Evolutionary conservation across 2,113 vertebrate genomes (phyloP), one percentile per base, ranked within the genome.

Genomic region (Heterotis niloticus): DNA sequence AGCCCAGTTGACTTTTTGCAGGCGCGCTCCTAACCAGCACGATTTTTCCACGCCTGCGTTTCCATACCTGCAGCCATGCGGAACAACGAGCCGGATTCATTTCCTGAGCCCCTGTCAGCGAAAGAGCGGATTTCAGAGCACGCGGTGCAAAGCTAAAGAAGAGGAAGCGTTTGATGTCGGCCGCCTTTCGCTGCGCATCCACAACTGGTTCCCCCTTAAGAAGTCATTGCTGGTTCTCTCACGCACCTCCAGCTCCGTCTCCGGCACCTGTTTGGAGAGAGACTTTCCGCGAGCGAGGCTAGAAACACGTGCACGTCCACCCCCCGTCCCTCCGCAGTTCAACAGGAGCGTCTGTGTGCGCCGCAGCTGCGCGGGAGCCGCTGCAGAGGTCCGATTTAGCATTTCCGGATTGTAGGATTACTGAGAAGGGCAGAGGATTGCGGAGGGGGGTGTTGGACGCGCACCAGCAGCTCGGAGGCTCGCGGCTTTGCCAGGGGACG

Each of bases 331-430:
- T 23, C 7, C 64, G 18, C 64, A 5, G 54, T 56, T 24, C 70
- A 72, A 72, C 44, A 56, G 20, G 20, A 72, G 24, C 64, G 24
- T 1, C 23, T 54, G 64, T 57, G 23, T 52, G 24, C 52, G 0
- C 17, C 17, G 23, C 24, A 7, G 65, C 65, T 34, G 26, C 28
- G 76, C 28, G 14, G 10, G 44, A 51, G 13, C 26, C 18, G 29
- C 76, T 68, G 5, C 26, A 54, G 52, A 56, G 5, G 54, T 26
- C 54, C 26, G 20, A 69, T 78, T n/a, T 68, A 78, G 65, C 65
- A 78, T 78, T 59, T 78, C 68, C 56, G 64, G 23, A 20, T 69
- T 0, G 64, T 34, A 23, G n/a, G 69, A 71, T 71, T 71, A 71
- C n/a, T 71, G 18, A 51, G 34, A 14, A 20, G 18, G 65, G 64